Evolutionary conservation across 2,888 invertebrate species (phyloP).

Genomic region (Melanostoma mellinum): DNA sequence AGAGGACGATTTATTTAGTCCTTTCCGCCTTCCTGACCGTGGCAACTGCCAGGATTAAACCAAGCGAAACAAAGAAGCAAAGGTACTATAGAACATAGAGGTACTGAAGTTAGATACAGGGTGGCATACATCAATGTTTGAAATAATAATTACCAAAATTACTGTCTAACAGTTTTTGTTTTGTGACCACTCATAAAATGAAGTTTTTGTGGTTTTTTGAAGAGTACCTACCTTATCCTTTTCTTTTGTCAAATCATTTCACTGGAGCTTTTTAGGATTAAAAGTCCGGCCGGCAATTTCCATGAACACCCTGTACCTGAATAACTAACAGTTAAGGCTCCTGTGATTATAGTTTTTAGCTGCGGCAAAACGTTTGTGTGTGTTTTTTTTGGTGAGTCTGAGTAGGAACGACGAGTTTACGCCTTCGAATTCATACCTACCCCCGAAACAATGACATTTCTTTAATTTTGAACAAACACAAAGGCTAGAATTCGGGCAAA

Average conservation of each 20-base stretch:
- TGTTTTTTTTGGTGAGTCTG: slow-evolving; percentile 28
- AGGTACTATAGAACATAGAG: slow-evolving; percentile 10
- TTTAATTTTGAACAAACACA: slow-evolving; percentile 57
- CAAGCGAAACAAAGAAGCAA: background rate
- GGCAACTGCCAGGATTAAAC: slow-evolving; percentile 33
- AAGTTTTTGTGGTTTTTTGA: too few relatives aligned
- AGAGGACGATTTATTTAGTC: slow-evolving; percentile 67
- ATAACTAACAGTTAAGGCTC: slow-evolving; percentile 26
- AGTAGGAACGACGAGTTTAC: background rate
- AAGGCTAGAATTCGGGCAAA: slow-evolving; percentile 16
- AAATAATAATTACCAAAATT: too few relatives aligned
- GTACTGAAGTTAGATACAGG: slow-evolving; percentile 7
- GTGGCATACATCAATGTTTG: background rate
- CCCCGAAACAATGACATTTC: slow-evolving; percentile 54
- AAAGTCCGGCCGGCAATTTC: too few relatives aligned
- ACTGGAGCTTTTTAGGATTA: too few relatives aligned
- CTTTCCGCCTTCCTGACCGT: slow-evolving; percentile 46
- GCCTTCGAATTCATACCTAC: slow-evolving; percentile 3
- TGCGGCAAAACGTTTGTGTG: slow-evolving; percentile 16
- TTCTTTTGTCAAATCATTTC: too few relatives aligned
- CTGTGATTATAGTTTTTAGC: slow-evolving; percentile 37
- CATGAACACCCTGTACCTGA: slow-evolving; percentile 5
- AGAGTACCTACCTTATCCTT: too few relatives aligned
- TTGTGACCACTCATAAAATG: too few relatives aligned
- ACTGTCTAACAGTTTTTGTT: too few relatives aligned